phyloP scores from a whole-genome alignment of 2,113 vertebrate species.

The Pollimyrus isidori region DNA sequence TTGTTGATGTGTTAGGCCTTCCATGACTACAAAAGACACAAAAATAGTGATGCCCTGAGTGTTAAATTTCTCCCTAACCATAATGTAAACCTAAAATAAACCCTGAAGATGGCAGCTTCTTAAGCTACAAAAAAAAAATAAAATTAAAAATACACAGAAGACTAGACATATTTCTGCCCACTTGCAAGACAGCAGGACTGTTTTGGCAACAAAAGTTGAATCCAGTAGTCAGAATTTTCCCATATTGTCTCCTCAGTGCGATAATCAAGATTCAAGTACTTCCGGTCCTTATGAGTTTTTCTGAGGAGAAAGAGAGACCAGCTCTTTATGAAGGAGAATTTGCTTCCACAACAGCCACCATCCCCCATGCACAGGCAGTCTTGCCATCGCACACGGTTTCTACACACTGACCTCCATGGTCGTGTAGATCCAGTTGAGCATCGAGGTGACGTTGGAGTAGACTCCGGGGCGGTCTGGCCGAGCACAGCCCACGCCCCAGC shows the following conservation, averaged over 20 bases:
- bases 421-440: conserved; percentile 72
- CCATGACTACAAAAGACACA: not conserved
- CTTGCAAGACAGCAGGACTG: not conserved
- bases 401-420: conserved; percentile 61
- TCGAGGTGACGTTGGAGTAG: conserved; percentile 66
- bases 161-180: not conserved
- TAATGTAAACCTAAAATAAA: not conserved
- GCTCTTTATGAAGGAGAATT: not conserved
- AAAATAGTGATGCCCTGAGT: not conserved
- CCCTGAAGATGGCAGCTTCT: not conserved
- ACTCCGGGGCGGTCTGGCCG: conserved; percentile 63
- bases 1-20: not conserved
- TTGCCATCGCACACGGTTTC: not conserved
- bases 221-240: not conserved
- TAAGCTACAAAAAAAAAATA: not conserved
- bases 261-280: conserved; percentile 12
- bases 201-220: not conserved
- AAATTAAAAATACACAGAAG: not conserved
- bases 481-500: conserved; percentile 84
- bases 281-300: conserved; percentile 38
- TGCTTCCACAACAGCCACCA: not conserved
- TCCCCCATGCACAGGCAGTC: not conserved
- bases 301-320: conserved; percentile 29
- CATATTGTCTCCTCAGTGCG: not conserved
- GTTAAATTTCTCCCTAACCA: not conserved